Evolutionary conservation across 2,113 vertebrate species (phyloP).

Genomic region (Carlito syrichta): DNA sequence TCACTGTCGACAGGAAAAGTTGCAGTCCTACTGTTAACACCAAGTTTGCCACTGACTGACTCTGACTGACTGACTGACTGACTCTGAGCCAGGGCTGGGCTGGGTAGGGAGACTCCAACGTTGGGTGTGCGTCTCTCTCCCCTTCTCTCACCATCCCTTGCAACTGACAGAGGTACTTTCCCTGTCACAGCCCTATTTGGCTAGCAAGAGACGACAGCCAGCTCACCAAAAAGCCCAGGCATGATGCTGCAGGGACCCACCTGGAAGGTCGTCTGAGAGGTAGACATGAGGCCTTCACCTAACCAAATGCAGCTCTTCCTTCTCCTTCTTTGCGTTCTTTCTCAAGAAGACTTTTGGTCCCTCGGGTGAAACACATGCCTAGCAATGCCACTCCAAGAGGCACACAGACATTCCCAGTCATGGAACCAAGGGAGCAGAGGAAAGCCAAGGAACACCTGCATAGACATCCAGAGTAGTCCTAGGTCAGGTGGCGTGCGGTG

Average conservation of each 20-base stretch:
- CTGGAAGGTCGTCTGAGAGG: not conserved
- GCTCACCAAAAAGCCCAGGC: not conserved
- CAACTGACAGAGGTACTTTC: not conserved
- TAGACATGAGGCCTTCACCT: not conserved
- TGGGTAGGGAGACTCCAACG: not conserved
- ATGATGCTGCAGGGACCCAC: accelerated
- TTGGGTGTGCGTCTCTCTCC: not conserved
- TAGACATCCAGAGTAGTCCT: not conserved
- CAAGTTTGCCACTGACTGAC: not conserved
- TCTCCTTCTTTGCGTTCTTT: not conserved
- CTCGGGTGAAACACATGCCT: not conserved
- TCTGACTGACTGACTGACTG: no score
- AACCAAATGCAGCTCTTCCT: not conserved
- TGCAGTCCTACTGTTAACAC: not conserved
- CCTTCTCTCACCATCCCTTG: not conserved
- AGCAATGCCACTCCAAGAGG: not conserved
- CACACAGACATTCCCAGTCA: not conserved
- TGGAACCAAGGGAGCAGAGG: not conserved
- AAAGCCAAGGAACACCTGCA: not conserved
- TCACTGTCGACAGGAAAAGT: not conserved
- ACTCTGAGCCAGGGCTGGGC: accelerated
- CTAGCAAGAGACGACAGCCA: no score
- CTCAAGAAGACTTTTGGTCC: not conserved
- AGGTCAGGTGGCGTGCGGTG: not conserved
- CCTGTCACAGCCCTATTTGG: not conserved